These are phyloP conservation scores for Hemicordylus capensis DNA, from an alignment of 2,113 vertebrate genomes.

Conservation along the genomic window DNA sequence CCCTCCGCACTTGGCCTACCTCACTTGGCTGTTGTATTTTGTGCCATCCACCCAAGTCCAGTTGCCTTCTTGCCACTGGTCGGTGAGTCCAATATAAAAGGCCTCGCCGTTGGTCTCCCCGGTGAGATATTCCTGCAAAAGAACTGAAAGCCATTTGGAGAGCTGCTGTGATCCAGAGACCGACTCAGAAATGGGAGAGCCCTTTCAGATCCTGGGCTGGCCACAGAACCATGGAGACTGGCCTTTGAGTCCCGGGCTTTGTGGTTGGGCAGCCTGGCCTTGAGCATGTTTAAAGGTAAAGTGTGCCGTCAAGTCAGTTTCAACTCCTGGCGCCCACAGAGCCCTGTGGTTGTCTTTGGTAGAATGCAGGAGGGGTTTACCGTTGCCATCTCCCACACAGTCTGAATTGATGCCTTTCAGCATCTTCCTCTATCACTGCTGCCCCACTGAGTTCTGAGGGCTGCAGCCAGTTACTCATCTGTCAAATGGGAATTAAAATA, in stretches of 20 bases:
- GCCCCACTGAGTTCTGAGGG: background rate
- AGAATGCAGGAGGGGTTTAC: too few relatives aligned
- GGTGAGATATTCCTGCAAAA: slow-evolving; percentile 49
- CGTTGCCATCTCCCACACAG: too few relatives aligned
- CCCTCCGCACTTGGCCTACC: slow-evolving; percentile 1
- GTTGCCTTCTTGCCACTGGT: slow-evolving; percentile 24
- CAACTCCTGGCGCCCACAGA: too few relatives aligned
- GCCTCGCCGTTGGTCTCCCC: background rate
- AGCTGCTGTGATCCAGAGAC: accelerated
- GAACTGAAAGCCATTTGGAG: background rate
- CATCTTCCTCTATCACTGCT: too few relatives aligned
- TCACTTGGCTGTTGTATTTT: background rate
- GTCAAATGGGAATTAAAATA: too few relatives aligned
- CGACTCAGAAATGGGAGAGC: accelerated
- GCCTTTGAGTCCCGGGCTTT: too few relatives aligned
- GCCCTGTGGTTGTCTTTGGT: too few relatives aligned
- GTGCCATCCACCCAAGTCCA: slow-evolving; percentile 58
- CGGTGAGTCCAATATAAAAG: slow-evolving; percentile 61
- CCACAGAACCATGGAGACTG: background rate
- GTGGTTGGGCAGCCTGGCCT: background rate
- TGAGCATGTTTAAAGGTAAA: background rate
- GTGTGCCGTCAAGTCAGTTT: too few relatives aligned
- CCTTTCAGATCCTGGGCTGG: background rate
- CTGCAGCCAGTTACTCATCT: too few relatives aligned
- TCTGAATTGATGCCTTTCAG: too few relatives aligned